Base-by-base conservation (phyloP, 2,888 invertebrate species). In the Harmothoe impar region DNA sequence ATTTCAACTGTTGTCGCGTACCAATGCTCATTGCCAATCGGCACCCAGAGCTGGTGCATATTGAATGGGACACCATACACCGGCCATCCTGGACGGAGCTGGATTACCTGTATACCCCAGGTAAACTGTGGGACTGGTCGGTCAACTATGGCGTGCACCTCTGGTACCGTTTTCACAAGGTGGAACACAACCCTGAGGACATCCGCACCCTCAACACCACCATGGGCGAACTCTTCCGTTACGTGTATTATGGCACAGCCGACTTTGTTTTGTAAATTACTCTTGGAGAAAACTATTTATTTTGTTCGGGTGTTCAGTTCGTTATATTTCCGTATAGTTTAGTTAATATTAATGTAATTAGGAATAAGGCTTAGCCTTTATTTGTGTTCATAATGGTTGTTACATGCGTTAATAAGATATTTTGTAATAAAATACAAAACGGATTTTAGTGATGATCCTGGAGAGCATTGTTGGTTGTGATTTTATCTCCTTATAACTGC, bases 41-140 rank as follows among this genome's bases (percentile, higher is more conserved):
- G 1, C 85, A 91, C 51, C 92, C 91, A 23, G 84, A 91, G 43
- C 91, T 91, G 3, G 62, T 93, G 17, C 92, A 93, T 81, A 90
- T 93, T 29, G 92, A 93, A 35, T 92, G 92, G 92, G 91, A 93
- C 72, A 51, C 81, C 20, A 77, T 93, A 23, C 91, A 92, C 52
- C 31, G 92, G 54, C 93, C 93, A 0, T 91, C 93, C 90, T 93
- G 92, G 92, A 84, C 78, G 25, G 92, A 92, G 81, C 62, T 92
- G 20, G 89, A 92, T 7, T 92, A 91, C 90, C 78, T 92, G n/a
- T 91, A 91, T 81, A 56, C 12, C 0, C 81, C 90, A 17, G 92
- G 92, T 0, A 91, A 90, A 77, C 81, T 92, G 33, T 93, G 92
- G 92, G 91, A 92, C 89, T 93, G 93, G 93, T 84, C 86, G 29